These are phyloP conservation scores for Volucella zonaria DNA, from an alignment of 2,888 invertebrate species.

Conservation along the genomic window DNA sequence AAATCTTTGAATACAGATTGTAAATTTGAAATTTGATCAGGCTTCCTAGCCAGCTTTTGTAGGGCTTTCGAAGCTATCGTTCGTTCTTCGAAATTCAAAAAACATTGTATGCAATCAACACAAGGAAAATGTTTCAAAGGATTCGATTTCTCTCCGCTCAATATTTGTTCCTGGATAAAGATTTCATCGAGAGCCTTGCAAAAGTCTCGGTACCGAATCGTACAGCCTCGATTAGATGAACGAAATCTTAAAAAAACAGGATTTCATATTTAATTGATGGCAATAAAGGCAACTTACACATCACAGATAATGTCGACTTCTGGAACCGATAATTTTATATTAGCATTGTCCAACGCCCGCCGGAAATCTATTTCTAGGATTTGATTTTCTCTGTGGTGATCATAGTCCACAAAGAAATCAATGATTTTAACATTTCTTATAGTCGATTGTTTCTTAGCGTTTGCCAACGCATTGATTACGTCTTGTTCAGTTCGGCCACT, in stretches of 20 bases:
- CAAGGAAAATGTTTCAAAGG: slow-evolving; percentile 89
- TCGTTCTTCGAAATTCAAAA: slow-evolving; percentile 90
- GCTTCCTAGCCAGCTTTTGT: slow-evolving; percentile 86
- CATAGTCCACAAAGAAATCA: slow-evolving; percentile 87
- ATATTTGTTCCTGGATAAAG: slow-evolving; percentile 86
- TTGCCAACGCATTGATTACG: slow-evolving; percentile 88
- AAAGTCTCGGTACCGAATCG: slow-evolving; percentile 88
- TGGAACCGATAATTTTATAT: slow-evolving; percentile 86
- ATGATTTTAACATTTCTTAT: slow-evolving; percentile 86
- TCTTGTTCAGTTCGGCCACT: slow-evolving; percentile 84
- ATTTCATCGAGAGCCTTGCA: slow-evolving; percentile 87
- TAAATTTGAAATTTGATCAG: slow-evolving; percentile 87
- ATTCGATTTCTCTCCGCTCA: slow-evolving; percentile 87
- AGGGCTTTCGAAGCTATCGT: slow-evolving; percentile 86
- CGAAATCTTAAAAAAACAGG: slow-evolving; percentile 84
- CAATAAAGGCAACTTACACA: slow-evolving; percentile 84
- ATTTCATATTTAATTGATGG: neutral
- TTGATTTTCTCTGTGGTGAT: slow-evolving; percentile 85
- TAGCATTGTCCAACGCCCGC: slow-evolving; percentile 87
- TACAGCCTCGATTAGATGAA: slow-evolving; percentile 85
- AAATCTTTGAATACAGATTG: slow-evolving; percentile 88
- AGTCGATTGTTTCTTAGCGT: slow-evolving; percentile 88
- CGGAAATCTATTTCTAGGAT: slow-evolving; percentile 88
- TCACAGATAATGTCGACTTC: slow-evolving; percentile 89
- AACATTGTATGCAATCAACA: slow-evolving; percentile 85